Percentiles rank a stretch among this genome's conserved stretches.
Conservation (phyloP, 23 tunicate genomes). For the Ciona savignyi region DNA sequence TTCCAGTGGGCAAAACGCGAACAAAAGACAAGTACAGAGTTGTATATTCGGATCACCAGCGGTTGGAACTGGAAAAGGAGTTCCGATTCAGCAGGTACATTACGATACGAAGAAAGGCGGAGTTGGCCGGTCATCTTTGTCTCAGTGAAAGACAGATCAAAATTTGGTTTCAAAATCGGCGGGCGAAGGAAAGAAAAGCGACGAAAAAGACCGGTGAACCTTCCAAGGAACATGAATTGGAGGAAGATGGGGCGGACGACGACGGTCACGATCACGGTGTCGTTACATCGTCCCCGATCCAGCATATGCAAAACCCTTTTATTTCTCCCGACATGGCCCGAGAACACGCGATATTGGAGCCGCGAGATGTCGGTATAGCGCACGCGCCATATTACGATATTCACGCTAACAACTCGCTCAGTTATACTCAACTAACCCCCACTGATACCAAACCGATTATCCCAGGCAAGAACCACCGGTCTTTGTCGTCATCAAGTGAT, state of each 20-base stretch:
- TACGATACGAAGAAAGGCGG: constrained; percentile 91
- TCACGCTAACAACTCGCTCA: background rate
- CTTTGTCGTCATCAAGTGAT: constrained; percentile 16
- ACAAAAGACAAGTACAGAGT: constrained; percentile 98
- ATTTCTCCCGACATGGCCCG: constrained; percentile 1
- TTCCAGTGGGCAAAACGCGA: constrained; percentile 79
- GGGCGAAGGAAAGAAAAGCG: constrained; percentile 91
- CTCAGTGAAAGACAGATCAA: constrained; percentile 95
- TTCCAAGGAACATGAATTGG: constrained; percentile 5
- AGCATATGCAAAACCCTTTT: background rate
- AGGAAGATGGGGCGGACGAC: constrained; percentile 9
- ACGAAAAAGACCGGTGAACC: constrained; percentile 51
- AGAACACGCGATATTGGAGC: constrained; percentile 1
- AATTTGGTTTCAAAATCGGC: constrained; percentile 99
- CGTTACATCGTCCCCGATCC: constrained; percentile 7
- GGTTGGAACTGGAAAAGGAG: constrained; percentile 97
- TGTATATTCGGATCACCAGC: constrained; percentile 95
- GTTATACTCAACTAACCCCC: background rate
- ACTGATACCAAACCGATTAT: constrained; percentile 23
- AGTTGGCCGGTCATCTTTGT: constrained; percentile 76
- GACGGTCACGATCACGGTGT: constrained; percentile 18
- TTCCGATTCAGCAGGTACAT: constrained; percentile 95
- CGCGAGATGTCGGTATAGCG: constrained; percentile 35
- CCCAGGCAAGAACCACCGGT: background rate
- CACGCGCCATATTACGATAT: constrained; percentile 2